A percentile compares a stretch with the other conserved stretches of the same genome.
Evolutionary conservation across 2,888 invertebrate species (phyloP).

Genomic region (Hydrotaea cyrtoneurina): DNA sequence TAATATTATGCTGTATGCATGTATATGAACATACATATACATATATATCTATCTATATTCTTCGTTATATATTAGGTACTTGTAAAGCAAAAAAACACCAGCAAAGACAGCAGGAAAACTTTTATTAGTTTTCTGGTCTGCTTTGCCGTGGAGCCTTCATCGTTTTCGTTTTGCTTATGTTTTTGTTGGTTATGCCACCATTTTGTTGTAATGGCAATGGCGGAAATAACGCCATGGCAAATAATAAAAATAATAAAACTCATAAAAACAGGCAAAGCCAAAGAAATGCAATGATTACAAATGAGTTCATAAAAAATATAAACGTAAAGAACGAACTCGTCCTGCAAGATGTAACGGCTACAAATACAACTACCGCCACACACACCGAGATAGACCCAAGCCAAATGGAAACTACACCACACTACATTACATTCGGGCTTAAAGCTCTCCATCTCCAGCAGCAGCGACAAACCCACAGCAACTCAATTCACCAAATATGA

Average conservation of each 20-base stretch:
- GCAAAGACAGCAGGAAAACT: conserved; percentile 48
- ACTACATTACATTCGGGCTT: not conserved
- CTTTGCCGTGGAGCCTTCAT: not conserved
- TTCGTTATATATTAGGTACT: not conserved
- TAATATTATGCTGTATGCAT: too few species aligned
- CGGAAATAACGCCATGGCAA: conserved; percentile 65
- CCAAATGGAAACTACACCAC: conserved; percentile 22
- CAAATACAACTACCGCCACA: not conserved
- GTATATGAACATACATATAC: not conserved
- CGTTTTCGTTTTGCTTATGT: conserved; percentile 8
- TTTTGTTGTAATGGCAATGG: conserved; percentile 60
- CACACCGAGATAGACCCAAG: conserved; percentile 6
- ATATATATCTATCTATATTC: conserved; percentile 2
- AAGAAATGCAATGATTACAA: conserved; percentile 67
- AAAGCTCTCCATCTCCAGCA: not conserved
- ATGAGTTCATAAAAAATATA: conserved; percentile 61
- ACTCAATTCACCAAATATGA: not conserved
- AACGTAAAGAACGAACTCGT: not conserved
- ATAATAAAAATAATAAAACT: conserved; percentile 64
- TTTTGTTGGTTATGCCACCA: conserved; percentile 51
- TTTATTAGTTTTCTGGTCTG: conserved; percentile 62
- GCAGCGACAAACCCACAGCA: conserved; percentile 1
- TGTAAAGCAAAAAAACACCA: not conserved
- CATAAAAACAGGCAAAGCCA: conserved; percentile 64
- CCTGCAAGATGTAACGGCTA: conserved; percentile 20